Evolutionary conservation across 2,888 invertebrate species (phyloP), one percentile per base, ranked within the genome.

Genomic region (Dendrolimus houi): DNA sequence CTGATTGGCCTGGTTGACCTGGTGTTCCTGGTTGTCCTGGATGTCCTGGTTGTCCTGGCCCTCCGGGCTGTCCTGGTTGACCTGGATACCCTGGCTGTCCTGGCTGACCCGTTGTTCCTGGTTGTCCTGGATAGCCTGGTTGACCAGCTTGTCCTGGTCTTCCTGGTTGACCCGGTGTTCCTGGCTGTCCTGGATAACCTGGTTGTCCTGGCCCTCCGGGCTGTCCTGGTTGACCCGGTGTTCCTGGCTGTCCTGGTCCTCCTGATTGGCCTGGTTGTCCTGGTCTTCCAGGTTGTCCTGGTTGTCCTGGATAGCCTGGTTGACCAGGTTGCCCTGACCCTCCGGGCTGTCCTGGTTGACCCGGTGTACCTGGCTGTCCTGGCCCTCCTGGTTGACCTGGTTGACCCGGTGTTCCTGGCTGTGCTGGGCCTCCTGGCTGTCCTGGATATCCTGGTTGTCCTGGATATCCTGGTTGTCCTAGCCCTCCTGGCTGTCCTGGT

Each of bases 401-500:
- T 9, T 61, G 55, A 17, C 66, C 64, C 42, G 67, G 66, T 1
- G 59, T 8, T 1, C 65, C 65, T 1, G 64, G 66, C 0, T 61
- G 56, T 14, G 66, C 62, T 6, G 65, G 64, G 0, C 60, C 55
- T 12, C 67, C 63, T 47, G 62, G 63, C 69, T 60, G 10, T 1
- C 72, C 71, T 12, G 70, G 69, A 7, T 61, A 29, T 9, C 72
- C 73, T 52, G 72, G 71, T 8, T 62, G 57, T 29, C 72, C 74
- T 17, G 70, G 78, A 8, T 65, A 57, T 8, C 68, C 70, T 7
- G 73, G 71, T 2, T 64, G 56, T 42, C 69, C 64, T 53, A 59
- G 67, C 2, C 74, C 60, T 42, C 70, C 68, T 55, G 63, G 74
- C 1, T 77, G 71, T 9, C 74, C 78, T 14, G 83, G 81, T 58